Evolutionary conservation across 2,888 invertebrate genomes (phyloP).

Genomic region (Aleiodes leptofemur): DNA sequence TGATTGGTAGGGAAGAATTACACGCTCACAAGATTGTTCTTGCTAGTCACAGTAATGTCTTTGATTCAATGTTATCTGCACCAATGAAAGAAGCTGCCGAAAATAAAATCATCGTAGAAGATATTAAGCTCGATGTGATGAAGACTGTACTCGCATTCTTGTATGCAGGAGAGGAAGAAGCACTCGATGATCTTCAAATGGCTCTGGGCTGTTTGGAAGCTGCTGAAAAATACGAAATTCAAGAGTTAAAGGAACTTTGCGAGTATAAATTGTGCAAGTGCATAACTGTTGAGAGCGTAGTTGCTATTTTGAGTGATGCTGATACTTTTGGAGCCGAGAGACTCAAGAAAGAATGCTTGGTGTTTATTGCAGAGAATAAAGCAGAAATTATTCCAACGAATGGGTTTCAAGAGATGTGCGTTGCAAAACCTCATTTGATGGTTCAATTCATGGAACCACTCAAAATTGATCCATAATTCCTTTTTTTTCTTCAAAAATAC

Average conservation of each 20-base stretch:
- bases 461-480: no score
- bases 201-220: not conserved
- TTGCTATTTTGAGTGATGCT: no score
- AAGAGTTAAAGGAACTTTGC: not conserved
- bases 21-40: conserved; percentile 14
- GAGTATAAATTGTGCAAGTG: not conserved
- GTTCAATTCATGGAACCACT: no score
- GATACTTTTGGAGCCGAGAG: no score
- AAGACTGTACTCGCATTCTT: not conserved
- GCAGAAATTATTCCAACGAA: no score
- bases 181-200: not conserved
- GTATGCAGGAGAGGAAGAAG: not conserved
- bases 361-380: no score
- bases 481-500: no score
- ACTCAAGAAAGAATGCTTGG: no score
- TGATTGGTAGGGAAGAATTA: not conserved
- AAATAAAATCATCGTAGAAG: not conserved
- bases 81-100: not conserved
- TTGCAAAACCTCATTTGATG: no score
- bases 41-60: conserved; percentile 38
- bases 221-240: not conserved
- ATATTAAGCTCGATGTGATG: not conserved
- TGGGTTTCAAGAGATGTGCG: no score
- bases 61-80: conserved; percentile 23
- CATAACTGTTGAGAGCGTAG: no score